Evolutionary conservation across 23 tunicate species (phyloP), one percentile per base, ranked within the genome.

Genomic region (Clavelina lepadiformis): DNA sequence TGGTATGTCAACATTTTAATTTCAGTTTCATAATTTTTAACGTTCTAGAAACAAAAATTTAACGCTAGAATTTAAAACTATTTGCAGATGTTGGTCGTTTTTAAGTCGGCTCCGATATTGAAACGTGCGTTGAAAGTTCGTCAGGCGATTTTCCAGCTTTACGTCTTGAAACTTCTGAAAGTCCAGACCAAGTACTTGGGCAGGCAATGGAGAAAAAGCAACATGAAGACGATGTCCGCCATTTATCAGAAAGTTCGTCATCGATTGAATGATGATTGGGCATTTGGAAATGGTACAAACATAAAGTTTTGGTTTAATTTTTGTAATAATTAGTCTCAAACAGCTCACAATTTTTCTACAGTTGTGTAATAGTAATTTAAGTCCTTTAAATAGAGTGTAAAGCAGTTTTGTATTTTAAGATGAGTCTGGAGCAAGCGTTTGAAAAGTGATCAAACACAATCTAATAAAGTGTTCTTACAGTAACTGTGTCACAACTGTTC

Each of bases 11-110:
- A 53, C n/a, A n/a, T 15, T 13, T 54, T 54, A 13, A 7, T 54
- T 15, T 8, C 19, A 54, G 21, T 15, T 8, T 21, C n/a, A n/a
- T n/a, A n/a, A n/a, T n/a, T n/a, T 54, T 15, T 54, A 24, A 15
- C 21, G 61, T 54, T 54, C 19, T 23, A 29, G 51, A 31, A n/a
- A n/a, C n/a, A n/a, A n/a, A n/a, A n/a, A n/a, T n/a, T n/a, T n/a
- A n/a, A n/a, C n/a, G n/a, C n/a, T n/a, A n/a, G n/a, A n/a, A n/a
- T n/a, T n/a, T n/a, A n/a, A n/a, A n/a, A n/a, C n/a, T n/a, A n/a
- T n/a, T n/a, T n/a, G n/a, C n/a, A 88, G 96, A 88, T 88, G 99
- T 61, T 93, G 69, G 99, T 93, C 20, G 86, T 85, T 27, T 93
- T 85, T 73, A 93, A 93, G 63, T 88, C 99, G 15, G 78, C 99